Evolutionary conservation across 2,888 invertebrate species (phyloP), one percentile per base, ranked within the genome.

Genomic region (Scaeva pyrastri): DNA sequence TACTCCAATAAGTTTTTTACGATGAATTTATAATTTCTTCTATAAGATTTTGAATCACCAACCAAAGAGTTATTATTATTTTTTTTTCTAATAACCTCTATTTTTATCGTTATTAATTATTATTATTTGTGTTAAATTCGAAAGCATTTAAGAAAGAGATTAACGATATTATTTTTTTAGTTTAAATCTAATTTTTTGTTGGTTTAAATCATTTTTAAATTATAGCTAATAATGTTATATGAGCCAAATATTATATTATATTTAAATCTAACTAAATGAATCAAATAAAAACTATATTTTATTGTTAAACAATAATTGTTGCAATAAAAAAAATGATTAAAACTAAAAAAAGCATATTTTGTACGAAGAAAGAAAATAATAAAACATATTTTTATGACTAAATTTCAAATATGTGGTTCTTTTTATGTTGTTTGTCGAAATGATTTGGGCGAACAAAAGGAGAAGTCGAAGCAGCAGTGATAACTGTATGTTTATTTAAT

Each of bases 11-110:
- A 52, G 68, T 21, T 68, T 68, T 52, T 39, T 36, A 52, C n/a
- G 1, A 52, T 41, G 50, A 68, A 14, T 66, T 39, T 64, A 64
- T 66, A 1, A 36, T 72, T 56, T 43, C 48, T 73, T 48, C 70
- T 71, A 60, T 64, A 36, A 76, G 36, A 58, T 68, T 68, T 74
- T 43, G 6, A 76, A 56, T 81, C 55, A 56, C 77, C 55, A 77
- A 81, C 85, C 85, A 85, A 85, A 85, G 85, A 85, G 76, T 55
- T 80, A 76, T 76, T 76, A 64, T 66, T n/a, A n/a, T n/a, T n/a
- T 71, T 60, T 43, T 55, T 43, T 23, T 21, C 23, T 31, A 58
- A 74, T 50, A 60, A 52, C 41, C 31, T 39, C 43, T 41, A 19
- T 23, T 52, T 6, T 50, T 68, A 23, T 70, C 60, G 58, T 36